Evolutionary conservation across 2,888 invertebrate genomes (phyloP), one percentile per base, ranked within the genome.

Genomic region (Eupithecia tripunctaria): DNA sequence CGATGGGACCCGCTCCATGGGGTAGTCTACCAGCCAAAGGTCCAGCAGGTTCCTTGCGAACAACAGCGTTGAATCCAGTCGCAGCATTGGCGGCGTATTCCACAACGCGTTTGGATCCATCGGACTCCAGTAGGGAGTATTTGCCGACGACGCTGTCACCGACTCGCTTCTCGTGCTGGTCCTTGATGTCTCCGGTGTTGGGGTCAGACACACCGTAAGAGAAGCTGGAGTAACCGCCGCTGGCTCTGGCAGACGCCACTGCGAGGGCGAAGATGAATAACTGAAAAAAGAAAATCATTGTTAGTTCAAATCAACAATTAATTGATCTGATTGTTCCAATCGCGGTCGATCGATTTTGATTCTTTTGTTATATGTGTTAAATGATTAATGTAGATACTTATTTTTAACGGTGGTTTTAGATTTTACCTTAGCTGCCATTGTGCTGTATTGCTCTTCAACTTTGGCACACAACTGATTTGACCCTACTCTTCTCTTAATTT

Each of bases 71-170:
- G 79, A 91, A 91, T 77, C 89, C 90, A 76, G 86, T 82, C 41
- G 86, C 85, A 67, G 90, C 85, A 76, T 91, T 86, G 51, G 90
- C 89, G 25, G 86, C 83, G 78, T 96, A 96, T 78, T 96, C 95
- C 2, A 96, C 96, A 18, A 95, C 95, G 74, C 96, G 94, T 76
- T 89, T 90, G 12, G 94, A 95, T 78, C 96, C 96, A 84, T 96
- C 96, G 1, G 96, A 92, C 81, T 95, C 84, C 88, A 96, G 82
- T 47, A 90, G 84, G n/a, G 91, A 91, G 81, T 91, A 91, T 82
- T 91, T 89, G 36, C 91, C 90, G 60, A 95, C 95, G n/a, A 96
- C 96, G 73, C 93, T 95, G 85, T 95, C 95, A 27, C 96, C 96
- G 68, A 94, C 93, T 25, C 96, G 95, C 36, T 94, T 94, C 86